These are phyloP conservation scores for Dendrocopos noguchii DNA, from an alignment of 2,113 vertebrate genomes.

Conservation along the genomic window DNA sequence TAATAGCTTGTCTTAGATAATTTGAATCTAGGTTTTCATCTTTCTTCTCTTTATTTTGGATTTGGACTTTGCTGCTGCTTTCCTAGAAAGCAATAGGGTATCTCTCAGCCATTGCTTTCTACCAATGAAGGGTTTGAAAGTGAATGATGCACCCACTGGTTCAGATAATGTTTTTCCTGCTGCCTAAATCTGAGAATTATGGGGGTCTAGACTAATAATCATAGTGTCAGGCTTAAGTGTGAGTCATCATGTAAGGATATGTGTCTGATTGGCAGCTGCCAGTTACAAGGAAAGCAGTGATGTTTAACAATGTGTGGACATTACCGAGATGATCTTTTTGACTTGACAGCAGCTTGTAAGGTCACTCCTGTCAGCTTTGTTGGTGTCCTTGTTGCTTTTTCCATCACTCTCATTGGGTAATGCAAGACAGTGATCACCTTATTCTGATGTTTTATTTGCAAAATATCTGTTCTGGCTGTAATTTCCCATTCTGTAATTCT, in stretches of 20 bases:
- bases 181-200: constrained; percentile 22
- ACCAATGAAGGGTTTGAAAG: background rate
- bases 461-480: background rate
- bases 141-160: background rate
- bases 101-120: background rate
- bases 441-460: background rate
- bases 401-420: background rate
- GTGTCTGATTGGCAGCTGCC: constrained; percentile 23
- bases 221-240: background rate
- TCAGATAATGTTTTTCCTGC: background rate
- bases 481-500: background rate
- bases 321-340: background rate
- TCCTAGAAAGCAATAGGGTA: background rate
- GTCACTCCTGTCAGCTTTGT: background rate
- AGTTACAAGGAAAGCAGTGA: constrained; percentile 23
- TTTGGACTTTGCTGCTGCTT: background rate
- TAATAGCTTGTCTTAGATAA: background rate
- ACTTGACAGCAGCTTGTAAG: background rate
- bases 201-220: constrained; percentile 17
- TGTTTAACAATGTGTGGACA: background rate
- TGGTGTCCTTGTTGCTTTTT: background rate
- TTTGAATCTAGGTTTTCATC: background rate
- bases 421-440: background rate
- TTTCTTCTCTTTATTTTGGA: background rate
- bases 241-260: background rate